Evolutionary conservation across 2,888 invertebrate species (phyloP).

Genomic region (Litoditis marina): DNA sequence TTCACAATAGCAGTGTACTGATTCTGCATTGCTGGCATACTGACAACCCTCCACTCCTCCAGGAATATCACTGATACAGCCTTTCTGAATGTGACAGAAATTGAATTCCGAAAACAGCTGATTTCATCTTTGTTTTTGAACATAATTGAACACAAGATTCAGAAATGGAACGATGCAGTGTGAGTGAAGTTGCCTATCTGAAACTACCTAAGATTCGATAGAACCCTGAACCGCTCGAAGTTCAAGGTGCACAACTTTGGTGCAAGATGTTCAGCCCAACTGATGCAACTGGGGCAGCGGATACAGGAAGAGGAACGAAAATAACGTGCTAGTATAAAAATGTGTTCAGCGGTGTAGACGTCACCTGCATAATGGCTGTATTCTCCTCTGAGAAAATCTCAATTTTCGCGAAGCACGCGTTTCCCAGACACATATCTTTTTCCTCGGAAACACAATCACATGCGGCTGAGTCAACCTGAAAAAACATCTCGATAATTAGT

Average conservation of each 20-base stretch:
- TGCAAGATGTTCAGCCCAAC: no score
- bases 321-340: no score
- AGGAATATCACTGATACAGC: constrained; percentile 55
- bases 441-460: constrained; percentile 53
- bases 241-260: no score
- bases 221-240: no score
- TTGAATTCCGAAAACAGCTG: background rate
- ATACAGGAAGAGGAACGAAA: no score
- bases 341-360: no score
- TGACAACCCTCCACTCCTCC: constrained; percentile 55
- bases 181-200: no score
- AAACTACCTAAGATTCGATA: no score
- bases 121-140: background rate
- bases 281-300: no score
- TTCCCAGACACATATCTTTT: constrained; percentile 40
- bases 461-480: constrained; percentile 45
- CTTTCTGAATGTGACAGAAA: no score
- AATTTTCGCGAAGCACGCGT: constrained; percentile 47
- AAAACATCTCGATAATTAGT: background rate
- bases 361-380: constrained; percentile 58
- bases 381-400: constrained; percentile 52
- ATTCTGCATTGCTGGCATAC: constrained; percentile 57
- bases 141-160: no score
- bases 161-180: no score
- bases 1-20: constrained; percentile 58